Percentiles rank a stretch among this genome's conserved stretches.
These are phyloP conservation scores for Apomyelois bistriatella DNA, from an alignment of 2,888 invertebrate genomes.

Conservation along the genomic window DNA sequence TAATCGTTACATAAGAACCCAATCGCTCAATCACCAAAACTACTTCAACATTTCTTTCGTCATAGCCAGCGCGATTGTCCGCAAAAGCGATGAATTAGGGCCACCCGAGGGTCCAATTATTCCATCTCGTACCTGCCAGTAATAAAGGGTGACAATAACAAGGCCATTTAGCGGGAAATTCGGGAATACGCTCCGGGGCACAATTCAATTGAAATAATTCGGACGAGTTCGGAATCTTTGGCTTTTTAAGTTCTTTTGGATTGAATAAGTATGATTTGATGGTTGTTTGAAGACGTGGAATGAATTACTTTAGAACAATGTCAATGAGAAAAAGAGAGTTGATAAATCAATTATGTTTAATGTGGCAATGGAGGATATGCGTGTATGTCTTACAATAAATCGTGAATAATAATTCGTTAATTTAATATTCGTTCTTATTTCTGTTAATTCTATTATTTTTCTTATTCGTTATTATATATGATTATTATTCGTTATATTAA, in stretches of 20 bases:
- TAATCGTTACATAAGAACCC: neutral
- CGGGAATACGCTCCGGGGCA: neutral
- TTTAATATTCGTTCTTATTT: too few relatives aligned
- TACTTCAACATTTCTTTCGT: neutral
- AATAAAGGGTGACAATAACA: constrained; percentile 12
- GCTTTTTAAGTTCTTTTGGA: neutral
- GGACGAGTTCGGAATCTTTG: neutral
- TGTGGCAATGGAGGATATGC: too few relatives aligned
- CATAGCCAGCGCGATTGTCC: neutral
- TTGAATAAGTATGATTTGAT: neutral
- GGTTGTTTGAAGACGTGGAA: neutral
- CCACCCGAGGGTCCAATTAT: constrained; percentile 3
- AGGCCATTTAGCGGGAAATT: neutral
- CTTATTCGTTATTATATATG: too few relatives aligned
- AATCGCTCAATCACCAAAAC: neutral
- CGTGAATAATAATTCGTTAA: too few relatives aligned
- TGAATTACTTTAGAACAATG: too few relatives aligned
- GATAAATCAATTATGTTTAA: too few relatives aligned
- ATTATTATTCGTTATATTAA: too few relatives aligned
- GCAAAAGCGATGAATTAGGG: neutral
- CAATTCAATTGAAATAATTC: neutral
- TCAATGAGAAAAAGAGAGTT: too few relatives aligned
- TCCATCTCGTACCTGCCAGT: constrained; percentile 3
- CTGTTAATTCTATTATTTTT: too few relatives aligned
- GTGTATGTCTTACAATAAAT: too few relatives aligned